Evolutionary conservation across 1,140 invertebrate genomes (phyloP), one percentile per base, ranked within the genome.

Genomic region (Euura lappo): DNA sequence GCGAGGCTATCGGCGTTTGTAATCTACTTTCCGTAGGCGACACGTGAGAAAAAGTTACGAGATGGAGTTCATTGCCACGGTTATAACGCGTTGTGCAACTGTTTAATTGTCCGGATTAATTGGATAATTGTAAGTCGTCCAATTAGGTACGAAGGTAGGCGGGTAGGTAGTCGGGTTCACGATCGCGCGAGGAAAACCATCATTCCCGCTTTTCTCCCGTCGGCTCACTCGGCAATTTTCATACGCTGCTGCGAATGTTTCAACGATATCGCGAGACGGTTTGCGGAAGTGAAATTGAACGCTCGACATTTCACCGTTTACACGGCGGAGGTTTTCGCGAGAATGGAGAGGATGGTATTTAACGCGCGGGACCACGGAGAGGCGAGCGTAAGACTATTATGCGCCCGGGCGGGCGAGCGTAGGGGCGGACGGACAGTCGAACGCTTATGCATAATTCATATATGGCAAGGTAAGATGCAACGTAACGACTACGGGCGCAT

Each of bases 1-100:
- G 28, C 28, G 28, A 60, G 44, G 66, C 66, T 68, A 68, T 44
- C 66, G 44, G 44, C 66, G 13, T 68, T 44, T 8, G 8, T 68
- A 68, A 44, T 68, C 44, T 68, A 42, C 8, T 28, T 28, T 28
- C 28, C 28, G 44, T 44, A 42, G 13, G 7, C 8, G 66, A 28
- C 66, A 68, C 66, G 66, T 68, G 66, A 70, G 69, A 45, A 47
- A 60, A 60, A 4, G 51, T 60, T 60, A 77, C 70, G 44, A 69
- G 75, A 72, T 45, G 73, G 80, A 72, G 74, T 81, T 83, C 79
- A 83, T 78, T 82, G 78, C 72, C 78, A 76, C 69, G 72, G 68
- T 28, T 70, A 74, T 76, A 75, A 44, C 51, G 44, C 28, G 71
- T 81, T 78, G 76, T 72, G 76, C 77, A 80, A 81, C 67, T 74